Conservation (phyloP, 2,888 invertebrate genomes). For the Bimastos eiseni region DNA sequence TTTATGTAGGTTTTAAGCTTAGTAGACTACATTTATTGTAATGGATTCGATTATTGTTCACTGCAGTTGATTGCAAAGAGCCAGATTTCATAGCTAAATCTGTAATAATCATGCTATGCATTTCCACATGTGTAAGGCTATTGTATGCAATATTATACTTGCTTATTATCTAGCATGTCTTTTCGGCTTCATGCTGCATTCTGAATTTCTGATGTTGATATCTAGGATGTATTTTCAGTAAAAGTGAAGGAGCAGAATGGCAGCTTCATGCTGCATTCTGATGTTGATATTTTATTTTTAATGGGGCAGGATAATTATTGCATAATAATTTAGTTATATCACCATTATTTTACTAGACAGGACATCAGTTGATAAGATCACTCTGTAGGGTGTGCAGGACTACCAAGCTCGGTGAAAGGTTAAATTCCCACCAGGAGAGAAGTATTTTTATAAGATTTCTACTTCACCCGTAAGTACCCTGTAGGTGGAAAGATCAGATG, state of each 20-base stretch:
- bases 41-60: not conserved
- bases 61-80: not conserved
- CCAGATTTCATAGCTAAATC: not conserved
- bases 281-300: not conserved
- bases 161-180: conserved; percentile 24
- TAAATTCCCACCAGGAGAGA: too few species aligned
- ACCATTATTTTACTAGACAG: not conserved
- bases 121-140: conserved; percentile 32
- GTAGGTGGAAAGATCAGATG: too few species aligned
- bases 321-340: not conserved
- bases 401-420: not conserved
- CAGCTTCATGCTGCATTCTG: not conserved
- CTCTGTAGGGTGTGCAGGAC: not conserved
- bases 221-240: too few species aligned
- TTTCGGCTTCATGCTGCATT: too few species aligned
- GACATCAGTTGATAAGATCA: not conserved
- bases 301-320: not conserved
- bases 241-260: not conserved
- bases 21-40: not conserved
- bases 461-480: too few species aligned
- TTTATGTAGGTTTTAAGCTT: conserved; percentile 6
- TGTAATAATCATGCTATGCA: not conserved
- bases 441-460: too few species aligned
- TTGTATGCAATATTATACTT: conserved; percentile 29
- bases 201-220: too few species aligned